Base-by-base conservation (phyloP, 2,888 invertebrate genomes). In the Achlya flavicornis region DNA sequence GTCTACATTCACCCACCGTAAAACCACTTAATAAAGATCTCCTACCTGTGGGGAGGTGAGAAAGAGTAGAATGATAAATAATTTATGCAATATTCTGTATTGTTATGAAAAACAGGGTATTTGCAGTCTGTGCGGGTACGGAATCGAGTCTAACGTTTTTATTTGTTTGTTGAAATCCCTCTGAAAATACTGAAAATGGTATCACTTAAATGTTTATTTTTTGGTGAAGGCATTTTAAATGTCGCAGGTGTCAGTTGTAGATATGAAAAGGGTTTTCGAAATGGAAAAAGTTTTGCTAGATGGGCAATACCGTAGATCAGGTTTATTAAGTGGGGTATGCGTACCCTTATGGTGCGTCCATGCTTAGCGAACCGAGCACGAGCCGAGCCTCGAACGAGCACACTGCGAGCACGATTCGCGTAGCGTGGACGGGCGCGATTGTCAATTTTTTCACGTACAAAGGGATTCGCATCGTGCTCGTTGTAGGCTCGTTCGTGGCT, bases 1-100 rank as follows among this genome's bases (percentile, higher is more conserved):
- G 26, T 26, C 26, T 26, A 26, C 26, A 1, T 26, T 26, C 74
- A 58, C 75, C 73, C 67, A 67, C 71, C 69, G 72, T 81, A 79
- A 84, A 86, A 83, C 72, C 83, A 79, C 81, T 88, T 86, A 84
- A 86, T 88, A 85, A 85, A 79, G 82, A 85, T 83, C 81, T 72
- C 58, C 68, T 72, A 71, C 72, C 71, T 75, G 75, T 68, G 63
- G 26, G 26, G 26, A 26, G 67, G 72, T 69, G 62, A 60, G 73
- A 76, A 70, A 72, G 63, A 64, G 65, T 72, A 64, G 65, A 72
- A 71, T 79, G 72, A 76, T 74, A 73, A 75, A 77, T 83, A 75
- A 83, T 80, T 75, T 75, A 80, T 75, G 67, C 66, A 66, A 65
- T 67, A 64, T 68, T 64, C 65, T 73, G 61, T 69, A 68, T 68